These are phyloP conservation scores for Pluvianellus socialis DNA, from an alignment of 2,113 vertebrate species.

Conservation along the genomic window DNA sequence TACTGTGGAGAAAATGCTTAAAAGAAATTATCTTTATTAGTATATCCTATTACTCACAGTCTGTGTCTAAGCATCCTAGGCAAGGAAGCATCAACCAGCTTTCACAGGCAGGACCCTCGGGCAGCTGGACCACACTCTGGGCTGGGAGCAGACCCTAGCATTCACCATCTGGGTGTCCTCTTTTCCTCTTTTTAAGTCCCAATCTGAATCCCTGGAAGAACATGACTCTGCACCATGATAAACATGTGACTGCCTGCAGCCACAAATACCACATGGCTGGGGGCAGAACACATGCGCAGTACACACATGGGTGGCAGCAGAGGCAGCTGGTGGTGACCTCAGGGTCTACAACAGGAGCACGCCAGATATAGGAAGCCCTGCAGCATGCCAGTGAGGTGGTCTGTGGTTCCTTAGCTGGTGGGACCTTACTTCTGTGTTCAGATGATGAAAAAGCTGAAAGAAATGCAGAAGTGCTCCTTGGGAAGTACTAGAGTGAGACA, in stretches of 20 bases:
- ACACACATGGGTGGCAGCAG: not conserved
- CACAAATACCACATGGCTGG: not conserved
- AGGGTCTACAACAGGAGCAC: not conserved
- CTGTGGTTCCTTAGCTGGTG: not conserved
- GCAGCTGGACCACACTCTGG: not conserved
- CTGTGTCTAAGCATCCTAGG: not conserved
- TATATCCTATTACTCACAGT: not conserved
- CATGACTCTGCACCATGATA: not conserved
- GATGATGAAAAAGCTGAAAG: not conserved
- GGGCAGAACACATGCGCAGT: rapidly evolving
- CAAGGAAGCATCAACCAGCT: not conserved
- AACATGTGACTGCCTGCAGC: not conserved
- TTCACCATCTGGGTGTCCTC: not conserved
- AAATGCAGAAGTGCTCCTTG: not conserved
- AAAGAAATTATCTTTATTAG: not conserved
- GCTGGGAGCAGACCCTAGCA: not conserved
- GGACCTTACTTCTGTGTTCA: not conserved
- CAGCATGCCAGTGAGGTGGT: too few species aligned
- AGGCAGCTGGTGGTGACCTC: rapidly evolving
- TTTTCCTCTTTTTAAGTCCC: not conserved
- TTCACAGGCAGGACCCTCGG: not conserved
- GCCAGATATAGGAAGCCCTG: rapidly evolving
- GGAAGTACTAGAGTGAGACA: not conserved
- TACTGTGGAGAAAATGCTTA: not conserved
- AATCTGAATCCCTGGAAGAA: not conserved